A percentile compares a stretch with the other conserved stretches of the same genome.
These are phyloP conservation scores for Oxytorus armatus DNA, from an alignment of 2,888 invertebrate species.

Conservation along the genomic window DNA sequence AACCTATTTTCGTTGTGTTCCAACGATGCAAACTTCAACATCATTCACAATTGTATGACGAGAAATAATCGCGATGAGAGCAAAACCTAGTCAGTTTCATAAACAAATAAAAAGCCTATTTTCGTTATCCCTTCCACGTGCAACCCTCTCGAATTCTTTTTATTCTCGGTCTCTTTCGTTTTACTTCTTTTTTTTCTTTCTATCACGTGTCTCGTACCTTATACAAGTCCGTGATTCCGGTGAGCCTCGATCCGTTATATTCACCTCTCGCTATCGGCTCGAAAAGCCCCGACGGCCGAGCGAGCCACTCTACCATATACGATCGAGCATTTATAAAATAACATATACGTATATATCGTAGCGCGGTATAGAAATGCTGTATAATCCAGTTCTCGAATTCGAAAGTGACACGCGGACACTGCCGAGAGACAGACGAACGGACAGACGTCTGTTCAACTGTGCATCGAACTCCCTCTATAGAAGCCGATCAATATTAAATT, in stretches of 20 bases:
- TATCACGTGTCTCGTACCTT: constrained; percentile 6
- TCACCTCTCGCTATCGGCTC: constrained; percentile 43
- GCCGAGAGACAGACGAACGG: constrained; percentile 48
- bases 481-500: constrained; percentile 42
- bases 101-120: neutral
- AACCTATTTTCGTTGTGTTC: too few relatives aligned
- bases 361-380: constrained; percentile 37
- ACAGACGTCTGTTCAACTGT: constrained; percentile 37
- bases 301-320: constrained; percentile 21
- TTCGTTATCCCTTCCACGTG: neutral
- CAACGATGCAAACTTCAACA: too few relatives aligned
- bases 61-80: neutral
- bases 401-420: constrained; percentile 61
- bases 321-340: constrained; percentile 20
- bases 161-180: neutral
- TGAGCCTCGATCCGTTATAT: constrained; percentile 63
- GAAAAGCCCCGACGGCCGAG: constrained; percentile 21
- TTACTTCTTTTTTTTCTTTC: constrained; percentile 19
- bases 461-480: constrained; percentile 47
- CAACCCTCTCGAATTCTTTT: constrained; percentile 3
- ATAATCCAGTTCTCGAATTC: constrained; percentile 63
- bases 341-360: constrained; percentile 1
- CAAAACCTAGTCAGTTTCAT: neutral
- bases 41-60: too few relatives aligned
- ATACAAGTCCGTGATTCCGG: constrained; percentile 37